Conservation (phyloP, 30 jellyfish, hydroid and myxozoan species). For the Aurelia aurita complex sp. Pacific region DNA sequence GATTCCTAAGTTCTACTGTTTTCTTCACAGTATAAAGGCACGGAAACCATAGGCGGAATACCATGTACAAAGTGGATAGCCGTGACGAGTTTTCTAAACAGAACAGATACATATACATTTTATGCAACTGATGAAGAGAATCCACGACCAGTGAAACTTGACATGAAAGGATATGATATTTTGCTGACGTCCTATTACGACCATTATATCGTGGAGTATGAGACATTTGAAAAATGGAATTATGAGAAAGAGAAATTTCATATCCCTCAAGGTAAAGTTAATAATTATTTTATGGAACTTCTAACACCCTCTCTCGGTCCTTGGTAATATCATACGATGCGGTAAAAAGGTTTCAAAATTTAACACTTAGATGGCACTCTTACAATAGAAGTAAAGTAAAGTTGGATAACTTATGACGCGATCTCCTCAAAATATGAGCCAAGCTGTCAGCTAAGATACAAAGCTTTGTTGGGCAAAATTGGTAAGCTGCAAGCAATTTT, state of each 20-base stretch:
- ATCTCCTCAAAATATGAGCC: too few species aligned
- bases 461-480: too few species aligned
- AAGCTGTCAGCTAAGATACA: too few species aligned
- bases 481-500: too few species aligned
- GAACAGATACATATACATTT: conserved; percentile 81
- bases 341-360: too few species aligned
- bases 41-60: conserved; percentile 44
- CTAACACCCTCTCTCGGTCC: too few species aligned
- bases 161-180: conserved; percentile 89
- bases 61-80: conserved; percentile 65
- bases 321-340: too few species aligned
- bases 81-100: conserved; percentile 31
- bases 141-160: conserved; percentile 77
- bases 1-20: too few species aligned
- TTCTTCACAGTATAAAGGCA: conserved; percentile 49
- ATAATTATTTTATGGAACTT: too few species aligned
- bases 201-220: conserved; percentile 76
- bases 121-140: conserved; percentile 63
- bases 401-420: too few species aligned
- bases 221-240: conserved; percentile 54
- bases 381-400: too few species aligned
- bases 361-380: too few species aligned
- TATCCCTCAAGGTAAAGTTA: conserved; percentile 74
- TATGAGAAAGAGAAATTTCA: conserved; percentile 58
- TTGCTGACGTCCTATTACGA: conserved; percentile 84